Evolutionary conservation across 2,797 vertebrate genomes (phyloP), one percentile per base, ranked within the genome.

Genomic region (Potorous gilbertii): DNA sequence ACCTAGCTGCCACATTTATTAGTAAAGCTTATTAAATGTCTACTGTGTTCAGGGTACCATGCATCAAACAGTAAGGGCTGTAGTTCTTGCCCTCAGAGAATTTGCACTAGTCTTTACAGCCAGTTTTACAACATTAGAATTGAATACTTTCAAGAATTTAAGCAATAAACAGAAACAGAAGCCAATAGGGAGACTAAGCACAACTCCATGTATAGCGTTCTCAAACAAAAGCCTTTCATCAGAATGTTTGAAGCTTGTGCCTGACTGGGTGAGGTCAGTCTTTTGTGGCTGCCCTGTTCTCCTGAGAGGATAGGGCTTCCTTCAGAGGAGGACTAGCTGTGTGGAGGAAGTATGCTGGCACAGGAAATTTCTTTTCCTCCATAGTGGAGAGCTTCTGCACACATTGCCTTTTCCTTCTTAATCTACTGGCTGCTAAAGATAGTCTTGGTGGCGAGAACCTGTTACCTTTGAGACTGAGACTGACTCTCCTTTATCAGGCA

Each of bases 201-300:
- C 55, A 8, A 13, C 31, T 91, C 52, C 87, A 55, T 31, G 31
- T 46, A 50, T 59, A 59, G 18, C 27, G 54, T 46, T 94, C 87
- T 46, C 24, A 54, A 91, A 96, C 94, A 96, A 95, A 91, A 93
- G 92, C 27, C 29, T 90, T 95, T 93, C 94, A 92, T 96, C 40
- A 40, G 28, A 57, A 54, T 55, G 3, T 89, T 16, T 54, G 57
- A 56, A 90, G 31, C 93, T 90, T 6, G 54, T 0, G 54, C 54
- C 54, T 12, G 27, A 90, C 3, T 74, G 10, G 11, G 34, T 2
- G 1, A 55, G 46, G 46, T 62, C 46, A 62, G 54, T 90, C 12
- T 87, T 94, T 93, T 16, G 0, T n/a, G 93, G 81, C 81, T 66
- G 29, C 46, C 54, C 31, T 0, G 0, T 1, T 1, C 34, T 9